Base-by-base conservation (phyloP, 2,113 vertebrate genomes). In the Gallinago jamesoni region DNA sequence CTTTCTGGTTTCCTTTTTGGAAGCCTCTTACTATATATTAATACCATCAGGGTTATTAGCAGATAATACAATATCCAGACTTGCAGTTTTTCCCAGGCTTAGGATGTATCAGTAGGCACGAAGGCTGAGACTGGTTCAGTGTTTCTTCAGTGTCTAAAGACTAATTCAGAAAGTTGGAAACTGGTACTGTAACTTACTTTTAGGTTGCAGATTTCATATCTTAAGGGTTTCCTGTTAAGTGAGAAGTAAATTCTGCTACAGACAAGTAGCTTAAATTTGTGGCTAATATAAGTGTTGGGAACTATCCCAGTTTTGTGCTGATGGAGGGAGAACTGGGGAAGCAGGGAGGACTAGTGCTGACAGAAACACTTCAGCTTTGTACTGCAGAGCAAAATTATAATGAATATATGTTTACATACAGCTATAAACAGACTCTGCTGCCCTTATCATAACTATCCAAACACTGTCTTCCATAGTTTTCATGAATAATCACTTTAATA, bases 351-450 rank as follows among this genome's bases (percentile, higher is more conserved):
- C 56, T 55, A 17, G 41, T 62, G 89, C 91, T 91, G 89, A 66
- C 77, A 95, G 92, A 94, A 94, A 19, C 81, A 68, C 48, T 96
- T 75, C 47, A 91, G 70, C 77, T 91, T 84, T 84, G 52, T 92
- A 80, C 76, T 81, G 84, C 77, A 82, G 91, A 94, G 94, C 48
- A 94, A 82, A 94, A 87, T 76, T 60, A 82, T 78, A 94, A 93
- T 60, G 39, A 78, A 75, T 87, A 20, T 60, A 20, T 91, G 66
- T 94, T 95, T 96, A 66, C 74, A 84, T 85, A 91, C 69, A 85
- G 66, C 77, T 79, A 41, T 95, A 94, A 96, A 94, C 93, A 94
- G 76, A 79, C 73, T 75, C 87, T 81, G 92, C 68, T 95, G 85
- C 66, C 76, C 81, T 94, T 81, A 74, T 88, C 68, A n/a, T 89